phyloP scores from a whole-genome alignment of 2,888 invertebrate species.

The Drosophila nr. perissopoda region DNA sequence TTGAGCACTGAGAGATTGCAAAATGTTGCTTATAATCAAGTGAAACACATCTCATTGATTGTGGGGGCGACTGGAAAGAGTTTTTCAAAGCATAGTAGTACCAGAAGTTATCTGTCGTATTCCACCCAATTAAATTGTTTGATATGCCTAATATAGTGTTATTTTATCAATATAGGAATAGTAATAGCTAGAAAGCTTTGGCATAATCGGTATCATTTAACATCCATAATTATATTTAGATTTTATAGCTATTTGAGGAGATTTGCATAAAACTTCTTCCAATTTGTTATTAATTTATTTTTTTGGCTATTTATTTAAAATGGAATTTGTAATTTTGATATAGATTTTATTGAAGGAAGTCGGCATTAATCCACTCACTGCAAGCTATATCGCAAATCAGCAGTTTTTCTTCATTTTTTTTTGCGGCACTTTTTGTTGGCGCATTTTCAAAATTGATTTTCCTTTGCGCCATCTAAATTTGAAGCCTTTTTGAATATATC shows the following conservation, averaged over 20 bases:
- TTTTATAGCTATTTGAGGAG: background rate
- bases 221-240: background rate
- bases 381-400: background rate
- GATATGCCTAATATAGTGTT: background rate
- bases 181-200: background rate
- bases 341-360: background rate
- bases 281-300: background rate
- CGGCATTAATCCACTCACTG: background rate
- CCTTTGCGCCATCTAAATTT: rapidly evolving
- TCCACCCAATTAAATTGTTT: background rate
- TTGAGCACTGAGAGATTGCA: background rate
- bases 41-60: background rate
- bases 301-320: background rate
- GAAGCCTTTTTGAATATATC: background rate
- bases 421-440: background rate
- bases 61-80: background rate
- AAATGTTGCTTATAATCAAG: background rate
- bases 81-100: too few species aligned
- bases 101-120: background rate
- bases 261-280: background rate
- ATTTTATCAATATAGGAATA: background rate
- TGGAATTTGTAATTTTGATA: background rate
- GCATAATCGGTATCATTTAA: background rate
- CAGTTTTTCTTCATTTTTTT: background rate
- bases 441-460: background rate